A percentile compares a stretch with the other conserved stretches of the same genome.
Evolutionary conservation across 2,113 vertebrate species (phyloP).

Genomic region (Elgaria multicarinata): DNA sequence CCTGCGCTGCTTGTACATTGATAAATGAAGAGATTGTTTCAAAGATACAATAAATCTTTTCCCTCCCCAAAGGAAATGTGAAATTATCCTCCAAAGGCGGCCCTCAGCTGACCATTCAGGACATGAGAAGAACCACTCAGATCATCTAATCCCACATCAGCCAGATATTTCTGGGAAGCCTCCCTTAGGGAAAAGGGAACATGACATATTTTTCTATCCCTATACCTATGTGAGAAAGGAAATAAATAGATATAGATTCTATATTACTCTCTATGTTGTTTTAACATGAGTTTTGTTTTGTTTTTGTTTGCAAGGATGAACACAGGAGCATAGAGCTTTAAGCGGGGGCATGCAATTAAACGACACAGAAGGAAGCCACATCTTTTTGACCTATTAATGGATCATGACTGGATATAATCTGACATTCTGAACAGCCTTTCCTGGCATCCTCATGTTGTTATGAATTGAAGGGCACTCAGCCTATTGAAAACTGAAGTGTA

Average conservation of each 20-base stretch:
- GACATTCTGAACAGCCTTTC: neutral
- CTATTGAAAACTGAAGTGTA: neutral
- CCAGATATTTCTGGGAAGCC: no score
- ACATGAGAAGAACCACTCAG: neutral
- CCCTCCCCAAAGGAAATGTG: neutral
- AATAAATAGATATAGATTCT: neutral
- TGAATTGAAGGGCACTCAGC: neutral
- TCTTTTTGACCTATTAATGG: neutral
- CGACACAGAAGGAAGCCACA: fast-evolving
- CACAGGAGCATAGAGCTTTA: neutral
- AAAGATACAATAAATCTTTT: neutral
- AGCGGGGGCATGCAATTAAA: neutral
- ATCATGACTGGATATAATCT: neutral
- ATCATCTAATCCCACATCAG: neutral
- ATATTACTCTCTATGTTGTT: neutral
- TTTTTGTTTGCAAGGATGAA: neutral
- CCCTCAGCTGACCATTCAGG: neutral
- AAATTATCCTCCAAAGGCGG: neutral
- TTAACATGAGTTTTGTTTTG: neutral
- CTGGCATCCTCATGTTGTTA: neutral
- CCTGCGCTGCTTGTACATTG: neutral
- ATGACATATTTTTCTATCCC: neutral
- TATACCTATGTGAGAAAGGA: neutral
- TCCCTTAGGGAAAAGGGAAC: neutral
- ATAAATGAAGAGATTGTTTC: neutral